These are phyloP conservation scores for Ricordea florida DNA, from an alignment of 92 coral and sea anemone genomes.

Conservation along the genomic window DNA sequence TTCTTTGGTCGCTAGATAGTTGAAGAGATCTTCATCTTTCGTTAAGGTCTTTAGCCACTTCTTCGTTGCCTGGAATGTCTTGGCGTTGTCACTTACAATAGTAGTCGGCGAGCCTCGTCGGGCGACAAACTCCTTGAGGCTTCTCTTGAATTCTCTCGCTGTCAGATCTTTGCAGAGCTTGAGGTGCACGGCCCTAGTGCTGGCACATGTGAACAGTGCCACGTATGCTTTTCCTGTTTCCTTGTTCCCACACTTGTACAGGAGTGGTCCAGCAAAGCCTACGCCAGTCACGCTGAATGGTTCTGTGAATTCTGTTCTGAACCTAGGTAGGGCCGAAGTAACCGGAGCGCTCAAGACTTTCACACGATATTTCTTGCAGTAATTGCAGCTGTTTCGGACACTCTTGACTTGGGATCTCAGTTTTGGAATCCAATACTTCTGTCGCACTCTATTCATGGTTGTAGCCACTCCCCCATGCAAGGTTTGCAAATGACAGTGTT, in stretches of 20 bases:
- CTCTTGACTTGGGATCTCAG: constrained; percentile 44
- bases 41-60: constrained; percentile 22
- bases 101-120: constrained; percentile 27
- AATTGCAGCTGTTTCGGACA: constrained; percentile 25
- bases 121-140: constrained; percentile 50
- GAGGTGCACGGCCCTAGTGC: constrained; percentile 40
- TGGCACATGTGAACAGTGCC: constrained; percentile 28
- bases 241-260: constrained; percentile 6
- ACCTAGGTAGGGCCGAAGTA: constrained; percentile 27
- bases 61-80: constrained; percentile 13
- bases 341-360: not conserved
- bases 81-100: constrained; percentile 29
- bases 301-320: constrained; percentile 37
- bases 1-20: constrained; percentile 10
- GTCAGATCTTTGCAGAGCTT: constrained; percentile 14
- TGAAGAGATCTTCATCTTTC: constrained; percentile 7
- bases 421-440: constrained; percentile 39
- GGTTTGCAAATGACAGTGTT: constrained; percentile 38
- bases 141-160: constrained; percentile 32
- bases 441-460: constrained; percentile 51
- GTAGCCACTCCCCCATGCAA: constrained; percentile 53
- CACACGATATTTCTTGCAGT: constrained; percentile 45
- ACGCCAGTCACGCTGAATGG: constrained; percentile 58
- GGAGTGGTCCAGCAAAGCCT: constrained; percentile 62
- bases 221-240: constrained; percentile 28